A percentile compares a stretch with the other conserved stretches of the same genome.
Conservation (phyloP, 1,140 invertebrate genomes). For the Venturia canescens region DNA sequence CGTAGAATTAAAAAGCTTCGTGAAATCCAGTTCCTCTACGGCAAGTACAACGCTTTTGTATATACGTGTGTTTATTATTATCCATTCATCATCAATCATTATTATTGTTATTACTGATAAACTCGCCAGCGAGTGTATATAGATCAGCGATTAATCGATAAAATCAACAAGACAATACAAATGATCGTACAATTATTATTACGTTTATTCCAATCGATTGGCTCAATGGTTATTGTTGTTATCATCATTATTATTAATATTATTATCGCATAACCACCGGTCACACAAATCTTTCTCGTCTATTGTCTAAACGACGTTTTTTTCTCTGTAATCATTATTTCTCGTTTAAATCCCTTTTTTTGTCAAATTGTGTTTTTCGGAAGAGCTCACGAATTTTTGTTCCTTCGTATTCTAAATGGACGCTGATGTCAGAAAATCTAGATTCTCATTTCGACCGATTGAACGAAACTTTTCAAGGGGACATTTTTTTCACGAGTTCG, state of each 20-base stretch:
- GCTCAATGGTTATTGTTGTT: not conserved
- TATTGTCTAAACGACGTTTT: constrained; percentile 1
- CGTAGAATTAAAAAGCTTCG: too few species aligned
- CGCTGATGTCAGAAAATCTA: too few species aligned
- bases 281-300: not conserved
- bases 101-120: constrained; percentile 23
- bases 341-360: not conserved
- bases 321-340: not conserved
- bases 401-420: not conserved
- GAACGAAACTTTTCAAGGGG: too few species aligned
- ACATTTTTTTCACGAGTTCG: too few species aligned
- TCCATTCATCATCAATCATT: constrained; percentile 9
- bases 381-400: not conserved
- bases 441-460: too few species aligned
- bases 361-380: not conserved
- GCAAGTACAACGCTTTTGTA: not conserved
- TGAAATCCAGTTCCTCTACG: too few species aligned
- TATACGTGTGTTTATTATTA: not conserved
- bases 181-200: constrained; percentile 28
- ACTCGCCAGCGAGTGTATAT: constrained; percentile 33
- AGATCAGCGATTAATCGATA: constrained; percentile 28
- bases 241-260: constrained; percentile 8
- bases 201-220: constrained; percentile 28
- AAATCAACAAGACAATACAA: constrained; percentile 30
- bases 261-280: constrained; percentile 5